Evolutionary conservation across 64 coral and sea anemone species (phyloP), one percentile per base, ranked within the genome.

Genomic region (Trachythela sp.): DNA sequence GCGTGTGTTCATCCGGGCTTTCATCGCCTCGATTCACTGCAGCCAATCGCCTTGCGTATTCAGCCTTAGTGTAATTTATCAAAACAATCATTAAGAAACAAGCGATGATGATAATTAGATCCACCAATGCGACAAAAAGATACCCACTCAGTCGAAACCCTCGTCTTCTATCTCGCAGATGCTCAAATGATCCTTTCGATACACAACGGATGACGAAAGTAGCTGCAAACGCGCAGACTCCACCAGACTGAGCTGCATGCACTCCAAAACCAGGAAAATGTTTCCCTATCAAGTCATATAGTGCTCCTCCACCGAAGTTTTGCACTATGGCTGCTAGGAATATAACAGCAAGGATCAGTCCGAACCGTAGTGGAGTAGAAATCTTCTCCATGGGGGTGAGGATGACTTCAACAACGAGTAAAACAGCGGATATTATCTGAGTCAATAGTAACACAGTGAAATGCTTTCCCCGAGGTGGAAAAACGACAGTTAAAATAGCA

Each of bases 181-280:
- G 91, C 40, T 93, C 88, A 91, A 95, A 95, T 36, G 94, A 95
- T 24, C 91, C 94, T 70, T 95, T 95, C 0, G 94, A 95, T 22
- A 95, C 88, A 48, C 94, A 95, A 8, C 94, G 91, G 54, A 95
- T 90, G 17, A 95, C 85, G 39, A 95, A 95, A 0, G 94, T 95
- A 3, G 94, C 94, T 51, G 94, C 94, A 20, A 95, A 95, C 8
- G 94, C 94, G 45, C 94, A 95, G 24, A 95, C 94, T 27, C 94
- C 94, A 4, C 94, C 94, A 13, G 94, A 95, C 17, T 95, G 94
- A 11, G 94, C 94, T 32, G 94, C 94, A 34, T 93, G 94, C 8
- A 95, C 40, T 10, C 94, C 94, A 83, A 91, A 80, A n/a, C 77
- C 85, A 39, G 94, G 94, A 24, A 95, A 93, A 48, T 93, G 91